Conservation (phyloP, 2,113 vertebrate genomes). For the Nothocercus nigrocapillus region DNA sequence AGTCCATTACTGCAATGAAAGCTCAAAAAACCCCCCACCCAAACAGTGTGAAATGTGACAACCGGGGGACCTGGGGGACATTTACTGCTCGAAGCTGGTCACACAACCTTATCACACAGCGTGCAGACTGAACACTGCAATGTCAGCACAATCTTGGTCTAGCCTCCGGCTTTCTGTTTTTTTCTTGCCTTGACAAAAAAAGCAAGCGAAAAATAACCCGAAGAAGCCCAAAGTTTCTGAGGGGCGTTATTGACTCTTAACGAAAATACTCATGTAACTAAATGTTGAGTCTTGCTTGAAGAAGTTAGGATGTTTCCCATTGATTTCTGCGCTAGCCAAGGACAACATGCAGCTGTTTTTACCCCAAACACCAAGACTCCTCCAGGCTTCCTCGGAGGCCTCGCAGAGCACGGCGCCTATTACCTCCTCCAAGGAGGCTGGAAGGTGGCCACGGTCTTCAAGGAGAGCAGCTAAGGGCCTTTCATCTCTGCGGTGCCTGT, state of each 20-base stretch:
- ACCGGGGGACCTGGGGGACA: not conserved
- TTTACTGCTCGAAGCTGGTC: not conserved
- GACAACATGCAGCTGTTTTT: not conserved
- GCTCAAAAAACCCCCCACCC: not conserved
- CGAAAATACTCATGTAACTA: not conserved
- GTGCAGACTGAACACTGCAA: not conserved
- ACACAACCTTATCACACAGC: not conserved
- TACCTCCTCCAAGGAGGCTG: not conserved
- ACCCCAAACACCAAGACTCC: not conserved
- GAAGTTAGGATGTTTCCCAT: not conserved
- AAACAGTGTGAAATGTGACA: not conserved
- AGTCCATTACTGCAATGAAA: not conserved
- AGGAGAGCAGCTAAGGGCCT: accelerated
- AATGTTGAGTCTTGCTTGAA: not conserved
- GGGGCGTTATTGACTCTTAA: not conserved
- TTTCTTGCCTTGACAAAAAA: not conserved
- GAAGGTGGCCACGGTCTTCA: not conserved
- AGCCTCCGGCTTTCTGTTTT: not conserved
- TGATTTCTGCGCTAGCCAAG: not conserved
- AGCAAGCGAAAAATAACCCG: not conserved
- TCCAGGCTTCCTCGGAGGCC: not conserved
- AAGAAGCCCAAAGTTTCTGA: not conserved
- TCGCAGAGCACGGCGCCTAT: not conserved
- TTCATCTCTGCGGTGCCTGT: accelerated
- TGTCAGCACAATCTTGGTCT: not conserved